Base-by-base conservation (phyloP, 1,140 invertebrate genomes). In the Amyelois transitella region DNA sequence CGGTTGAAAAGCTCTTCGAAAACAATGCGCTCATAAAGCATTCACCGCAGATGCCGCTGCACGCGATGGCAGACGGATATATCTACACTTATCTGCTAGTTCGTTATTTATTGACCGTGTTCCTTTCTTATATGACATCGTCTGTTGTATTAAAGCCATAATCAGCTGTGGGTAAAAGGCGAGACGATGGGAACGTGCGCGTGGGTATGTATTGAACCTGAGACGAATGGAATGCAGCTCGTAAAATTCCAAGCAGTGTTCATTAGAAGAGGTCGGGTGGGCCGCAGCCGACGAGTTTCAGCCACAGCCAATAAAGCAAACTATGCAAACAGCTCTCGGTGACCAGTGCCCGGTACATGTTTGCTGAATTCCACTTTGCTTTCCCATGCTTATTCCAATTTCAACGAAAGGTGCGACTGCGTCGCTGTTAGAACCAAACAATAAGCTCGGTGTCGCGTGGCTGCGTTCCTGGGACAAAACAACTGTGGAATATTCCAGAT, bases 371-470 rank as follows among this genome's bases (percentile, higher is more conserved):
- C 81, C 79, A 62, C 63, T 51, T 58, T 64, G 60, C 54, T 77
- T 84, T 87, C 84, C 79, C 81, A 85, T 73, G 80, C 77, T 81
- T 81, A 84, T 84, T 87, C 81, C 81, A 72, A 82, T 87, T 87
- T 82, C 84, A 85, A 72, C 69, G 71, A 79, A 69, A 70, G 60
- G 66, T 75, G 64, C 60, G 72, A 70, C 65, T 68, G 69, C 64
- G 66, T 60, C 69, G 69, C 60, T 69, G 67, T 75, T 76, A 75
- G 59, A 70, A 69, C 62, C 58, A 68, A 81, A 81, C 81, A 82
- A 86, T 84, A 69, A 69, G 66, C 61, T 44, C 62, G 67, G 73
- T 76, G 71, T 81, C 72, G 73, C 64, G 65, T 73, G 66, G 64
- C 73, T 55, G 61, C 65, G 62, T 61, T 58, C 43, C 48, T 63